Conservation (phyloP, 2,113 vertebrate species). For the Machaerirhynchus nigripectus region DNA sequence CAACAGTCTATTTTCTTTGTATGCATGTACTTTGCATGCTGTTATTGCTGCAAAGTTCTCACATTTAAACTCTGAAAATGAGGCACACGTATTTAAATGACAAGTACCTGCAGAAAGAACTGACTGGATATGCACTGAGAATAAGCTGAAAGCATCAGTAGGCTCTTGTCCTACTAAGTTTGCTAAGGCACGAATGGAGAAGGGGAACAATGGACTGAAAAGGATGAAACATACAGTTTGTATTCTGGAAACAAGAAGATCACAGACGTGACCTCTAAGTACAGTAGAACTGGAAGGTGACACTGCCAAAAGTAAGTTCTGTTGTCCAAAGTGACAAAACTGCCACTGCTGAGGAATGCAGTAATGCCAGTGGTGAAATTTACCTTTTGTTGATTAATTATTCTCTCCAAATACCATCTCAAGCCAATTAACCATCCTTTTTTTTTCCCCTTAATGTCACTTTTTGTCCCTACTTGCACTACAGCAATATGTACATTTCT, state of each 20-base stretch:
- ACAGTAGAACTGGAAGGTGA: neutral
- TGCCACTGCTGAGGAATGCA: neutral
- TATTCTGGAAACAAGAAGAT: neutral
- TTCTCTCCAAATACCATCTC: neutral
- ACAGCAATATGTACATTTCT: neutral
- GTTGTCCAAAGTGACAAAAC: neutral
- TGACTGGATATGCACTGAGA: neutral
- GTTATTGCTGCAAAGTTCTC: neutral
- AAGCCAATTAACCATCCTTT: neutral
- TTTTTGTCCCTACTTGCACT: neutral
- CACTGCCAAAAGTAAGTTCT: neutral
- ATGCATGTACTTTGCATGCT: neutral
- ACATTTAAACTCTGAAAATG: neutral
- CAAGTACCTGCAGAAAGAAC: neutral
- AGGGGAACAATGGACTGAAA: neutral
- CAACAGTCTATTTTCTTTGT: neutral
- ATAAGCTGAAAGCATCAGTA: neutral
- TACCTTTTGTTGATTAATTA: neutral
- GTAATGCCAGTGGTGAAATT: neutral
- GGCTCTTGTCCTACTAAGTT: neutral
- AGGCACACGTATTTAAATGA: neutral
- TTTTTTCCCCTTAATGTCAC: neutral
- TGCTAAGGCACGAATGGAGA: neutral
- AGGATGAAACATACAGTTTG: neutral
- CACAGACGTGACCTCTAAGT: neutral